Base-by-base conservation (phyloP, 2,888 invertebrate genomes). In the Pachycephus smyrnensis region DNA sequence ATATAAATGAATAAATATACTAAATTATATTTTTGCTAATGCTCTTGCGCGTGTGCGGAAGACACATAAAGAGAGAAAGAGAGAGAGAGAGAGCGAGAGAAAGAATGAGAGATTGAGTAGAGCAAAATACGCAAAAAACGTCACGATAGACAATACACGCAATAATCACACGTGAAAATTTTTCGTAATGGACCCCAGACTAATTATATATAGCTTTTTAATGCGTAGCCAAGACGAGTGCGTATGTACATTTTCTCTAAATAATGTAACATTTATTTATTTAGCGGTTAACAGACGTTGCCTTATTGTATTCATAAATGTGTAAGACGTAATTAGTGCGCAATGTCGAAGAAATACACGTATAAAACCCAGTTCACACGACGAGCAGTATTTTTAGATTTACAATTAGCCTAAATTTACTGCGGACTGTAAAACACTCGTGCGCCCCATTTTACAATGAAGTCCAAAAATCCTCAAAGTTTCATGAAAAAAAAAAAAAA, bases 301-400 rank as follows among this genome's bases (percentile, higher is more conserved):
- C 89, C 87, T 89, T 87, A 88, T 87, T 88, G 86, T 87, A 89
- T 86, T 88, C 83, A 80, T 80, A 80, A 82, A 82, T 76, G 80
- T 84, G 84, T 84, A 85, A 84, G 83, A 83, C 82, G 80, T 85
- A 83, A 83, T 74, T 78, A 75, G 75, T 55, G 55, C 55, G 55
- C 23, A 55, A 55, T 23, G 55, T 55, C 55, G 55, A 55, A 15
- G 55, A 55, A 55, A 55, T 55, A 55, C 55, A 23, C 55, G 23
- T 23, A 23, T 55, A 40, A 77, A 32, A 77, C 77, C 74, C 82
- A 85, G 86, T 89, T 89, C 84, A 88, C 87, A 85, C 82, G 85
- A 86, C 85, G 88, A 90, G 87, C 90, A 91, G 89, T 90, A 91
- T 91, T 91, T 90, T 89, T 90, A 90, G 86, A 89, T 87, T 86